These are phyloP conservation scores for Argya squamiceps DNA, from an alignment of 2,797 vertebrate species.

Conservation along the genomic window DNA sequence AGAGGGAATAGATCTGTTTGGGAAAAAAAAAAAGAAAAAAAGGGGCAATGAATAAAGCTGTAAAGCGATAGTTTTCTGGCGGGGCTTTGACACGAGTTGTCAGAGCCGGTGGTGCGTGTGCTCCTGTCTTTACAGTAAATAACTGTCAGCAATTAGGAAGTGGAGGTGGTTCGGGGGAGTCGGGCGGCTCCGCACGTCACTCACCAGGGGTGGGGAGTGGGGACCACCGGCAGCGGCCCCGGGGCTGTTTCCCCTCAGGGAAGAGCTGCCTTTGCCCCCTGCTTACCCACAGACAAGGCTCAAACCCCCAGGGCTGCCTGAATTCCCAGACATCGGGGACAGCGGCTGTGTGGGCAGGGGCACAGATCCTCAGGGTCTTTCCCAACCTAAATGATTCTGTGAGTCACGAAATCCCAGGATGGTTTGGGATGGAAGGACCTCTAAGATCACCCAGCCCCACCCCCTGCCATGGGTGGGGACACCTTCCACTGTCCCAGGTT, in stretches of 20 bases:
- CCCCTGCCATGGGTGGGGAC: accelerated
- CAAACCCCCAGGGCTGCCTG: accelerated
- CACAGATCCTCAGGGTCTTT: background rate
- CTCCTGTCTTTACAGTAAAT: conserved; percentile 36
- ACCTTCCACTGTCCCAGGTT: accelerated
- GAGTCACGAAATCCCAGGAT: background rate
- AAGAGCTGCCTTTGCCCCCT: background rate
- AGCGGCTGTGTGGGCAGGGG: background rate
- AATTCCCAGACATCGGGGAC: background rate
- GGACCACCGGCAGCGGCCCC: background rate
- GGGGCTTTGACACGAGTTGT: conserved; percentile 54
- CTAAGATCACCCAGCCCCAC: background rate
- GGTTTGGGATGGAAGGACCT: background rate
- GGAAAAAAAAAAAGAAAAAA: background rate
- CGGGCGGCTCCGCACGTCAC: background rate
- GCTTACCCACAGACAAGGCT: background rate
- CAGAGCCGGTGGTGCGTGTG: conserved; percentile 20
- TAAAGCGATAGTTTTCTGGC: background rate
- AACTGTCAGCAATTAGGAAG: conserved; percentile 46
- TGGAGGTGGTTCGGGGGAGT: background rate
- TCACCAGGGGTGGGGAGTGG: accelerated
- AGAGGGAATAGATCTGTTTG: background rate
- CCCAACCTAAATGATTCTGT: background rate
- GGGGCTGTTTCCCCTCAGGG: background rate
- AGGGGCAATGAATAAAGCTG: conserved; percentile 1